Base-by-base conservation (phyloP, 2,888 invertebrate species). In the Drosophila neotestacea region DNA sequence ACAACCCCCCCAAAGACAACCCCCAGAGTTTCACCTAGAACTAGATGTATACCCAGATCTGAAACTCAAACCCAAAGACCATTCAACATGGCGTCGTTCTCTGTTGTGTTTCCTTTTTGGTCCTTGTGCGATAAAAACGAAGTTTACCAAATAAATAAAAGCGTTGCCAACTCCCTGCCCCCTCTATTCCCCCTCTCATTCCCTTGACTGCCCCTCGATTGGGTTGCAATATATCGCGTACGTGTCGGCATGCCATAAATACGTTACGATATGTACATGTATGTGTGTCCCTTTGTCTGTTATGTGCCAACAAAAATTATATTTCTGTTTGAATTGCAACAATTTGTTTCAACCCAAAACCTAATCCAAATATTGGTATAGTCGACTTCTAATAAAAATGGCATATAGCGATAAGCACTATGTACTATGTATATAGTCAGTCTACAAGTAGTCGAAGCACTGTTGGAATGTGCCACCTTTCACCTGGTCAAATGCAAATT, bases 211-310 rank as follows among this genome's bases (percentile, higher is more conserved):
- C 44, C 28, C 27, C 44, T 16, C 73, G 73, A 87, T 83, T 88
- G 88, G 83, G 70, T 75, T 86, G 81, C 88, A 88, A 85, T 85
- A 88, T 88, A 88, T 86, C 86, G 85, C 87, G 85, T 85, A 85
- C 85, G 85, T 85, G 85, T 79, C 66, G 85, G 88, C 79, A 88
- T 85, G 85, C 88, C 85, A 85, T 85, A 85, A 85, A 85, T 85
- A 88, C 63, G 48, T 56, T 63, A 63, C 63, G 28, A 66, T 66
- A 61, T 60, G 46, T 60, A 44, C 30, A 42, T 48, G 9, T 28
- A 34, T 77, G 75, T 66, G 62, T 41, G 51, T 74, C 58, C 72
- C 58, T 48, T 28, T 52, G 32, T 77, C 84, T 77, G 71, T 61
- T 42, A 54, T 74, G 65, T 70, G 72, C 73, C 80, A 80, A 81